Evolutionary conservation across 2,888 invertebrate species (phyloP).

Genomic region (Drosophila algonquin): DNA sequence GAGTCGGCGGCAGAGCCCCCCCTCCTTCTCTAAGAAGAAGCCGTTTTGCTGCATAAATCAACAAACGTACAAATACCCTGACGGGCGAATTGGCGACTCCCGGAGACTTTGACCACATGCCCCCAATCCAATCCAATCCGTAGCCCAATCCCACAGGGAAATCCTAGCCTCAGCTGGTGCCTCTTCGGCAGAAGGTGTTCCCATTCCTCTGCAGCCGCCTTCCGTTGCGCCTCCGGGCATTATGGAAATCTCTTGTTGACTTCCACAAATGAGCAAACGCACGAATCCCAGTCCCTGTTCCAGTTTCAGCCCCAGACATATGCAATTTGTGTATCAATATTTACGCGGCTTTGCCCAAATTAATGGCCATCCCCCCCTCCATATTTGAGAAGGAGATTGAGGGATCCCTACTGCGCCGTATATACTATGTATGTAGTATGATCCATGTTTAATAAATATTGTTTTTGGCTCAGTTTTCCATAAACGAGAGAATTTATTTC

Average conservation of each 20-base stretch:
- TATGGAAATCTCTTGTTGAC: constrained; percentile 77
- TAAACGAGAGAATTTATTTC: constrained; percentile 30
- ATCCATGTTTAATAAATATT: constrained; percentile 49
- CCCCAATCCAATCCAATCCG: constrained; percentile 8
- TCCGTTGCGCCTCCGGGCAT: constrained; percentile 42
- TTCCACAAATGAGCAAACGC: constrained; percentile 72
- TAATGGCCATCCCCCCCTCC: constrained; percentile 51
- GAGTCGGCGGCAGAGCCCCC: not conserved
- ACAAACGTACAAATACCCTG: constrained; percentile 70
- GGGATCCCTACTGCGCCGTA: not conserved
- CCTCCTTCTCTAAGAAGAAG: constrained; percentile 45
- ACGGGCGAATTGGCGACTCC: constrained; percentile 46
- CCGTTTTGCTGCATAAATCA: constrained; percentile 68
- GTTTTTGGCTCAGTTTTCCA: constrained; percentile 25
- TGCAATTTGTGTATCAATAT: constrained; percentile 72
- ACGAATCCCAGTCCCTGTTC: constrained; percentile 43
- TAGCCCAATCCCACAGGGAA: constrained; percentile 21
- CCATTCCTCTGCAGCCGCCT: constrained; percentile 4
- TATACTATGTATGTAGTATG: constrained; percentile 2
- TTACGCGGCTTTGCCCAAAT: constrained; percentile 69
- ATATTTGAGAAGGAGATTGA: not conserved
- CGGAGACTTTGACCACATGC: constrained; percentile 37
- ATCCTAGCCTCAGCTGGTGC: constrained; percentile 33
- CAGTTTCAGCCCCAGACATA: constrained; percentile 48
- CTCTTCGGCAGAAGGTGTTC: constrained; percentile 10